A percentile compares a stretch with the other conserved stretches of the same genome.
These are phyloP conservation scores for Phanerotoma sp. DNA, from an alignment of 2,888 invertebrate species.

Conservation along the genomic window DNA sequence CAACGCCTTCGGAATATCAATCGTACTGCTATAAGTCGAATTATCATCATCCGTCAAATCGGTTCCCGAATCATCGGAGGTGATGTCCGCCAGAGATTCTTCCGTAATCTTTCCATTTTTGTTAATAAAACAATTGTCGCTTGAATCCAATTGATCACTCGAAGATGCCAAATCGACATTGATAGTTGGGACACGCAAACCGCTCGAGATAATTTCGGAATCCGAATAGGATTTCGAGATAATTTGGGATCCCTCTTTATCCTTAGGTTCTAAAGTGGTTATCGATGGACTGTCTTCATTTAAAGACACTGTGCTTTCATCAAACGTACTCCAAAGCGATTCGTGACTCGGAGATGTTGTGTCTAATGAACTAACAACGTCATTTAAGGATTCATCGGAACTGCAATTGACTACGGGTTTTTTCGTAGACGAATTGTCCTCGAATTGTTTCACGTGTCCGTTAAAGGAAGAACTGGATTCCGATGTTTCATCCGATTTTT, in stretches of 20 bases:
- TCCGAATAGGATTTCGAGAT: constrained; percentile 48
- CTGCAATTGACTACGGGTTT: constrained; percentile 17
- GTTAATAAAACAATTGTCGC: too few relatives aligned
- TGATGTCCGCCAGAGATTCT: too few relatives aligned
- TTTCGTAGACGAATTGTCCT: too few relatives aligned
- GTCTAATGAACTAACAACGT: constrained; percentile 42
- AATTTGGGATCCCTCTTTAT: constrained; percentile 13
- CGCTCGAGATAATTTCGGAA: constrained; percentile 37
- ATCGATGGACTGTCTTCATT: constrained; percentile 41
- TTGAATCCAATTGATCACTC: constrained; percentile 36
- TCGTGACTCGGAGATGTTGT: constrained; percentile 51
- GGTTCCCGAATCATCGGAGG: neutral
- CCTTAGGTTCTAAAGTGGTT: neutral
- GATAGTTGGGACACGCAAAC: constrained; percentile 3
- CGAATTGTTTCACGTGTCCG: constrained; percentile 6
- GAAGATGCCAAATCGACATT: neutral
- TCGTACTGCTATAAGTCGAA: constrained; percentile 37
- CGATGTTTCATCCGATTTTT: constrained; percentile 40
- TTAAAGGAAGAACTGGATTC: constrained; percentile 34
- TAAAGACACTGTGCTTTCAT: constrained; percentile 49
- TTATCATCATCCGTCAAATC: constrained; percentile 24
- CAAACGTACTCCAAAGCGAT: constrained; percentile 51
- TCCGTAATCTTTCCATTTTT: too few relatives aligned
- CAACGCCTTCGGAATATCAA: constrained; percentile 36
- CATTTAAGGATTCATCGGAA: constrained; percentile 44